phyloP scores from a whole-genome alignment of 2,797 vertebrate genomes.

The Melanotaenia pygmaea region DNA sequence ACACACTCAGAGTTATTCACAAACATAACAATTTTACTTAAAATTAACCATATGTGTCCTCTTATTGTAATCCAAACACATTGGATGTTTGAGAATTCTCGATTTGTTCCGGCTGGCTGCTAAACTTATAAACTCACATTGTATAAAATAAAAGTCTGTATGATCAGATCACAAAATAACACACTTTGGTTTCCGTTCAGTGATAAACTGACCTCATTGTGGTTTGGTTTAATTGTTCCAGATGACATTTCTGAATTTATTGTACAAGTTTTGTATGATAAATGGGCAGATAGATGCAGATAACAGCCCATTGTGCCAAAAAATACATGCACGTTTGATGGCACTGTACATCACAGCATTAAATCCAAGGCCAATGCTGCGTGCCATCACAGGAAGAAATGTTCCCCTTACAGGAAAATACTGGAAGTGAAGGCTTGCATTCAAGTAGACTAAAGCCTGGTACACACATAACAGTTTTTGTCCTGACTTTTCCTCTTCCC shows the following conservation, averaged over 20 bases:
- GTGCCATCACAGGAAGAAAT: neutral
- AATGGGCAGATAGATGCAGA: conserved; percentile 1
- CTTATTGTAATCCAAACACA: conserved; percentile 58
- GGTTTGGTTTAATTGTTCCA: neutral
- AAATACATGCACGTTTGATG: neutral
- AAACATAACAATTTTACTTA: conserved; percentile 57
- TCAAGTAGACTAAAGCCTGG: too few relatives aligned
- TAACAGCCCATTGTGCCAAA: neutral
- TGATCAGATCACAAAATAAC: conserved; percentile 17
- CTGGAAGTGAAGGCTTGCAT: too few relatives aligned
- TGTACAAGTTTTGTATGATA: neutral
- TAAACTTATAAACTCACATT: conserved; percentile 11
- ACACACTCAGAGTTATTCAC: conserved; percentile 7
- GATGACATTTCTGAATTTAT: neutral
- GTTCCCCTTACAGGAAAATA: neutral
- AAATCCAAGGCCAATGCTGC: neutral
- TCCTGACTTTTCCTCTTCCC: too few relatives aligned
- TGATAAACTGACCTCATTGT: neutral
- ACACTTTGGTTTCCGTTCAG: neutral
- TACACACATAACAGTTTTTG: too few relatives aligned
- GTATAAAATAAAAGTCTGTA: neutral
- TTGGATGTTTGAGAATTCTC: conserved; percentile 43
- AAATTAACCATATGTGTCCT: conserved; percentile 64
- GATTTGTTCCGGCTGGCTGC: conserved; percentile 51
- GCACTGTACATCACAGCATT: neutral